Conservation (phyloP, 30 jellyfish, hydroid and myxozoan species). For the Pelagia noctiluca region DNA sequence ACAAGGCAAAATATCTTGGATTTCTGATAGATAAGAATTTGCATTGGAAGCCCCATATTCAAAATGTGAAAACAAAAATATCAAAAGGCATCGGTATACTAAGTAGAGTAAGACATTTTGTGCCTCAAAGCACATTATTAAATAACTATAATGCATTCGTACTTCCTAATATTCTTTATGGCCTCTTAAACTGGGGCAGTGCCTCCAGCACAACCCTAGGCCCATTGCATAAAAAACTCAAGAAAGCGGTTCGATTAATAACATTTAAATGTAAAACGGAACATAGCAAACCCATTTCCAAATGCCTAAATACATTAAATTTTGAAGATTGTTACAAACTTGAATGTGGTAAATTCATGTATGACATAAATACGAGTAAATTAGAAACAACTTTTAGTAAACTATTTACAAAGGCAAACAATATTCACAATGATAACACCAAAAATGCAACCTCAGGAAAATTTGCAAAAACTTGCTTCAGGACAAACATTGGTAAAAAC, state of each 20-base stretch:
- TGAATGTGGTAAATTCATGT: slow-evolving; percentile 12
- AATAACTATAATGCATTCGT: not conserved
- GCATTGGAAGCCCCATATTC: not conserved
- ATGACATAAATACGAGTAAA: not conserved
- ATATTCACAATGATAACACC: no score
- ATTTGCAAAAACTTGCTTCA: no score
- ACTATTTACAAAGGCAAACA: not conserved
- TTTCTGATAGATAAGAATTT: not conserved
- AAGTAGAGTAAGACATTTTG: no score
- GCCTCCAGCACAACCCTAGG: not conserved
- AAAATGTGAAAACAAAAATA: not conserved
- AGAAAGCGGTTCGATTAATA: not conserved
- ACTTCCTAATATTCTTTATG: not conserved
- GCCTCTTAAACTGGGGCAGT: not conserved
- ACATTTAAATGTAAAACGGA: not conserved
- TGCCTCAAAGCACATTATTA: not conserved
- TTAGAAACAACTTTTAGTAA: not conserved
- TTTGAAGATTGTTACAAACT: not conserved
- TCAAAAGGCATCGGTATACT: no score
- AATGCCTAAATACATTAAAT: not conserved
- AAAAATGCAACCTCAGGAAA: no score
- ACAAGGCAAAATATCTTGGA: not conserved
- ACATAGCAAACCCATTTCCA: not conserved
- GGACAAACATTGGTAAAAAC: no score
- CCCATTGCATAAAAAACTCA: not conserved